Percentiles rank a stretch among this genome's conserved stretches.
These are phyloP conservation scores for rabbit (Oryctolagus cuniculus) DNA, from an alignment of 2,113 vertebrate genomes.

Conservation along the genomic window mOryCun1.1 NC_091434.1:157673501-157674000, in stretches of 20 bases:
- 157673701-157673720: neutral
- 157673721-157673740: neutral
- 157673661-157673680: neutral
- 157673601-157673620: neutral
- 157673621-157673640: neutral
- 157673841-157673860: neutral
- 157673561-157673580: neutral
- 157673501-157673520: neutral
- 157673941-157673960: neutral
- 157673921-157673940: neutral
- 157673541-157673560: neutral
- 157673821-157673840: neutral
- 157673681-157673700: neutral
- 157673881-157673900: neutral
- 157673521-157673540: neutral
- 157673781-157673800: neutral
- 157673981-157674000: neutral
- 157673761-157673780: neutral
- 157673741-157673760: neutral
- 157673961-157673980: neutral
- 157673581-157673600: neutral
- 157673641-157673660: neutral
- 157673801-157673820: neutral
- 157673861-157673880: neutral
- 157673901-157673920: neutral